A percentile compares a stretch with the other conserved stretches of the same genome.
Conservation (phyloP, 2,888 invertebrate species). For the Hydrotaea diabolus region DNA sequence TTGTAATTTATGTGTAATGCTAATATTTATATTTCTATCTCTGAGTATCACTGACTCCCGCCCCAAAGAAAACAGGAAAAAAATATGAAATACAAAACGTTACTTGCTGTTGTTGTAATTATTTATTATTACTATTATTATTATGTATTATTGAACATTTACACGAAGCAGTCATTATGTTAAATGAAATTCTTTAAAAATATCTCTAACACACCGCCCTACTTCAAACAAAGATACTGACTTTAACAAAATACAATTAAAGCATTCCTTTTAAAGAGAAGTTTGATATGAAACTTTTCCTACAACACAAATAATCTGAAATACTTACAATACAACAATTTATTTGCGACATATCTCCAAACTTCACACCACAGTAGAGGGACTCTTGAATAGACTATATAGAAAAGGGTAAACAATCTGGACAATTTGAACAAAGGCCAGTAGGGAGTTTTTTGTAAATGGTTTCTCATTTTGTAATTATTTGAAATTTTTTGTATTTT, state of each 20-base stretch:
- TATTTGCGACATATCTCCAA: neutral
- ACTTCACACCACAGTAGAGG: neutral
- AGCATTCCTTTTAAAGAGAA: conserved; percentile 44
- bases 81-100: conserved; percentile 48
- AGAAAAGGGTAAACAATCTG: neutral
- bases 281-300: neutral
- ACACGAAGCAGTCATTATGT: conserved; percentile 41
- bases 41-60: neutral
- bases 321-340: neutral
- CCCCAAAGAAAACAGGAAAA: neutral
- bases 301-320: neutral
- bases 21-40: neutral
- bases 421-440: neutral
- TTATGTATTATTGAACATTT: conserved; percentile 29
- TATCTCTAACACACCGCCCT: too few species aligned
- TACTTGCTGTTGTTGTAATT: conserved; percentile 64
- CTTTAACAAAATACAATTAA: conserved; percentile 10
- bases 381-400: neutral
- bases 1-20: neutral
- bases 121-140: conserved; percentile 45
- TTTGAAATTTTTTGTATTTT: too few species aligned
- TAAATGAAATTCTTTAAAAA: conserved; percentile 39
- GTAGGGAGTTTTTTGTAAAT: too few species aligned
- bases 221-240: conserved; percentile 13
- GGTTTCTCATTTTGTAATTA: too few species aligned